Evolutionary conservation across 1,140 invertebrate species (phyloP), one percentile per base, ranked within the genome.

Genomic region (Wiebesia pumilae): DNA sequence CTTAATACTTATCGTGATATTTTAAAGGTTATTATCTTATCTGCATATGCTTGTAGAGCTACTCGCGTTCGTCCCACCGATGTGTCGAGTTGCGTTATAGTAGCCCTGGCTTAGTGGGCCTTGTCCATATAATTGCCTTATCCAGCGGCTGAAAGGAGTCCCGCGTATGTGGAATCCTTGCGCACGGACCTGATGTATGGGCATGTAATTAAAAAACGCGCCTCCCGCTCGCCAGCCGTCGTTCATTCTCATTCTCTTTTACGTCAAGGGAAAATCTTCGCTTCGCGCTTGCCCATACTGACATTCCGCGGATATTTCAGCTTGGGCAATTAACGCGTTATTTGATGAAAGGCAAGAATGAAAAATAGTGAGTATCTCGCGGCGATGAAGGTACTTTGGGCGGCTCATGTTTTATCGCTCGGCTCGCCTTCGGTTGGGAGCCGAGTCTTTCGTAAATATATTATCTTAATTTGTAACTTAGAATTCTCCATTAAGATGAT

Each of bases 121-220:
- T 62, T 24, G 27, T 62, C 58, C 27, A 62, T 62, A 62, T 75
- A 75, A 75, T 78, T 78, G 47, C 38, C 30, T 78, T 47, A 30
- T 75, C 6, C 40, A 75, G 30, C 21, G 73, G 24, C 21, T 62
- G 58, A 24, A 62, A 24, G 58, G 1, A n/a, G 38, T 43, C 40
- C 40, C 40, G 24, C 73, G 73, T 73, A 30, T 73, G 35, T 40
- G 51, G 51, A 62, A 62, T 62, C 58, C 27, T 4, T 4, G 58
- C 58, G 21, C 47, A 43, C 27, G 7, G 30, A 0, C 40, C 21
- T 40, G 73, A 78, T 21, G 21, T 54, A 78, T 33, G 47, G 75
- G n/a, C 30, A 30, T 54, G 43, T 78, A 78, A 78, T 78, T 78
- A 78, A 78, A 75, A 43, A 75, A 75, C 27, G 40, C 35, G 58